phyloP scores from a whole-genome alignment of 1,140 invertebrate genomes.

The Heliconius hewitsoni region DNA sequence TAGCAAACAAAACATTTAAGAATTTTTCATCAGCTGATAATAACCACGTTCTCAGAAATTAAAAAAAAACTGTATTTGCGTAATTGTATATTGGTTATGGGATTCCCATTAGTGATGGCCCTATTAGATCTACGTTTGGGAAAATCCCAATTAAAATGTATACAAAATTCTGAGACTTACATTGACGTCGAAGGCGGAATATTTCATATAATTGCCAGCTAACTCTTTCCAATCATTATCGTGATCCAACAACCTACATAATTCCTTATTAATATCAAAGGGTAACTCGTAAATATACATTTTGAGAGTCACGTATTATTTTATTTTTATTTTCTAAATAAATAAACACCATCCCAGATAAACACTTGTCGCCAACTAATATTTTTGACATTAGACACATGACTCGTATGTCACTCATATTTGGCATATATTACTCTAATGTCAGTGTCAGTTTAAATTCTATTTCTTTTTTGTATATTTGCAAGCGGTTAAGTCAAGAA shows the following conservation, averaged over 20 bases:
- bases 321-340: conserved; percentile 2
- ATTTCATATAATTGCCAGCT: conserved; percentile 82
- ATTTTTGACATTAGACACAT: conserved; percentile 7
- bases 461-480: neutral
- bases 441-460: neutral
- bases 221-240: conserved; percentile 90
- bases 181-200: conserved; percentile 79
- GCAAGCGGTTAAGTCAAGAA: too few relatives aligned
- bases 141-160: conserved; percentile 47
- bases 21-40: neutral
- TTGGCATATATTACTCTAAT: neutral
- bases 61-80: neutral
- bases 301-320: conserved; percentile 40
- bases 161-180: conserved; percentile 68
- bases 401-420: neutral
- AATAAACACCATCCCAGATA: neutral
- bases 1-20: neutral
- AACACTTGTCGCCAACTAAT: conserved; percentile 20
- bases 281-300: conserved; percentile 89
- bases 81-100: neutral
- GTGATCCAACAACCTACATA: conserved; percentile 89
- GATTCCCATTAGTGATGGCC: conserved; percentile 28
- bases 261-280: conserved; percentile 83
- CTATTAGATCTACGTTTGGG: conserved; percentile 35
- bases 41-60: neutral